Conservation (phyloP, 2,113 vertebrate genomes). For the Pelmatolapia mariae region DNA sequence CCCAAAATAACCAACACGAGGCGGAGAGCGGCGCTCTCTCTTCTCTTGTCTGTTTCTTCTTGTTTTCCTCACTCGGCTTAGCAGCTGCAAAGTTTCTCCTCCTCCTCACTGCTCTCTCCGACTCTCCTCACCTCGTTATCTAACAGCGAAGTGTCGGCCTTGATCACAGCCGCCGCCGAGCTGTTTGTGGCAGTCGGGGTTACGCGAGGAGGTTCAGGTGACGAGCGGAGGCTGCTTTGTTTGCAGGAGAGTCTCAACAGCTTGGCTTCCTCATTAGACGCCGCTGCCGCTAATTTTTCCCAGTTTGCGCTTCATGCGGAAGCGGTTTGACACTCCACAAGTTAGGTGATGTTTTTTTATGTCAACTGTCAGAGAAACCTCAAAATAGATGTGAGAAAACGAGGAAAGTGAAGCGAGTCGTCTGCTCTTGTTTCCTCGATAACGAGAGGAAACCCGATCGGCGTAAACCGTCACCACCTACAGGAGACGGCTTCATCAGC, state of each 20-base stretch:
- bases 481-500: background rate
- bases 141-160: background rate
- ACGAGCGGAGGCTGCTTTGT: background rate
- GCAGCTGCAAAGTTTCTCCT: background rate
- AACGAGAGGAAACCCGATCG: background rate
- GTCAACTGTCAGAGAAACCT: background rate
- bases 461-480: background rate
- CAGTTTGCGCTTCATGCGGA: background rate
- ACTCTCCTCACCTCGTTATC: slow-evolving; percentile 8
- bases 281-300: background rate
- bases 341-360: background rate
- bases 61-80: background rate
- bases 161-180: background rate
- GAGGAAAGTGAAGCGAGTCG: background rate
- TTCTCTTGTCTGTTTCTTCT: background rate
- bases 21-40: background rate
- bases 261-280: background rate
- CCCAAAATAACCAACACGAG: background rate
- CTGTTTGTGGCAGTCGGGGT: background rate
- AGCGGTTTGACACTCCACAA: background rate
- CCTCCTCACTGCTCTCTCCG: background rate
- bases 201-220: background rate
- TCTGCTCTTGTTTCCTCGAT: background rate
- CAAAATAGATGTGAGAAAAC: background rate
- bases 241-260: background rate